Base-by-base conservation (phyloP, 2,888 invertebrate genomes). In the Ormyrus pomaceus region DNA sequence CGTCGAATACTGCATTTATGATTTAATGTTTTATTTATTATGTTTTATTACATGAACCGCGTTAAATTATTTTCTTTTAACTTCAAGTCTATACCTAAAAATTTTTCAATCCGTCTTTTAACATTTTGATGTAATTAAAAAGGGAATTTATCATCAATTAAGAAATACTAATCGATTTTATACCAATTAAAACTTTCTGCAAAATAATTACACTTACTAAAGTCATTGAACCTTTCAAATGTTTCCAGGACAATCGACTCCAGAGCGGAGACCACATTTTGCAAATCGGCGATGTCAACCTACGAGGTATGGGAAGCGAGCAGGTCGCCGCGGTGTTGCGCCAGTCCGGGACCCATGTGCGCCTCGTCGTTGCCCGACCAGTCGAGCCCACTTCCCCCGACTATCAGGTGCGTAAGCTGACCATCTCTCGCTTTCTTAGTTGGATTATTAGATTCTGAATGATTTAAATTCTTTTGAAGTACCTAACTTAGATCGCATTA, bases 201-300 rank as follows among this genome's bases (percentile, higher is more conserved):
- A 34, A 34, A 34, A 34, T 34, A 34, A 34, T 34, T 34, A 2
- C 2, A 34, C 4, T 34, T 4, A 34, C 34, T 34, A 34, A 34
- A 4, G 34, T 34, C 34, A 34, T 34, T 34, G 34, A 34, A 34
- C 34, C 34, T 3, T 34, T 34, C 34, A 4, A 59, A 56, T 13
- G 61, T 76, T 76, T 64, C 5, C 91, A 98, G 97, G 99, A 99
- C 92, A 97, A 96, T 82, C 94, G 98, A 73, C 93, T 99, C 84
- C 97, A 97, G 91, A 97, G 98, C 91, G 99, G 99, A 8, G 99
- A 99, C 92, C 99, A 99, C 92, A 96, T 99, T 87, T 93, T 99
- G 86, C 99, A 99, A 92, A 97, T 97, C 86, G 96, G 97, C 66
- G 96, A 98, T 85, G 97, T 99, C 85, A 97, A 97, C 92, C 93